Evolutionary conservation across 2,888 invertebrate genomes (phyloP), one percentile per base, ranked within the genome.

Genomic region (Lysandra coridon): DNA sequence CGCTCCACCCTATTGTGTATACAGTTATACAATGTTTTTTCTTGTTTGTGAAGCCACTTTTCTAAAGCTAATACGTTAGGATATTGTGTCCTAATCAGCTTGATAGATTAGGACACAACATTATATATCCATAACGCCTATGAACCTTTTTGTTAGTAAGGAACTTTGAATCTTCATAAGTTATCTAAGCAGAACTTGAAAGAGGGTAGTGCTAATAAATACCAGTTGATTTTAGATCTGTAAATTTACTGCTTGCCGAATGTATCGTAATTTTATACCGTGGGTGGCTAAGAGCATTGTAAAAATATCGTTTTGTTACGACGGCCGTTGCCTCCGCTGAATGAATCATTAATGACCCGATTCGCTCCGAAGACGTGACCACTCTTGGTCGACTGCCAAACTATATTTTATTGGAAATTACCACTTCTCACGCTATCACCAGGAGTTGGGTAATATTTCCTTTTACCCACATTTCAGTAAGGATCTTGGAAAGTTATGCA

Each of bases 311-410:
- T 40, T 44, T 30, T 40, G 40, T 49, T 49, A 49, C 75, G 75
- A 49, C 30, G 75, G 23, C 17, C 23, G 40, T 44, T 30, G 75
- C 30, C 64, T 64, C 64, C 64, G 64, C 12, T 53, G 76, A 79
- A 78, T 79, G 80, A 78, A 79, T 79, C 78, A 73, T 10, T 78
- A 44, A 69, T 60, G 79, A 79, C 79, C 62, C 30, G 62, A 60
- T 73, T 78, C 69, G 62, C 44, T 73, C 69, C 69, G 64, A 49
- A 73, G 74, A 33, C 44, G 78, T 78, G 79, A 79, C 79, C 62
- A 78, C 64, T 53, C 78, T 80, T 80, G 80, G 80, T 79, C 49
- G 75, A 30, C 64, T 78, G 80, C 79, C 79, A 80, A 75, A 76
- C 76, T 76, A 76, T 76, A 76, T 76, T 76, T 76, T 57, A 76